Percentiles rank a stretch among this genome's conserved stretches.
These are phyloP conservation scores for Stylophora pistillata DNA, from an alignment of 64 coral and sea anemone species.

Conservation along the genomic window DNA sequence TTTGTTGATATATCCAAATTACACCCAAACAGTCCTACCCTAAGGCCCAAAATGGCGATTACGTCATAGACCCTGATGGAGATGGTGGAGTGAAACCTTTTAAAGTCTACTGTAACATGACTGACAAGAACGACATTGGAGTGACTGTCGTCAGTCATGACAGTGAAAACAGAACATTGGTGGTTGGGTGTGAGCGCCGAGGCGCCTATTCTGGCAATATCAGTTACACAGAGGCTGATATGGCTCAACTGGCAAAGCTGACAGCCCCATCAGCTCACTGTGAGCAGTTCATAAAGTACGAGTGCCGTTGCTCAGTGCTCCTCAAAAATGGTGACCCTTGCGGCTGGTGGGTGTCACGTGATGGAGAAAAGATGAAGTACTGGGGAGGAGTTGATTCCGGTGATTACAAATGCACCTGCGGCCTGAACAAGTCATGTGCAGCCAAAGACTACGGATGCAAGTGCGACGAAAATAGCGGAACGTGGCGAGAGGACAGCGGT, in stretches of 20 bases:
- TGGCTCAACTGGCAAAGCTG: slow-evolving; percentile 8
- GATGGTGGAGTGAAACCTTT: too few relatives aligned
- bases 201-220: slow-evolving; percentile 7
- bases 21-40: too few relatives aligned
- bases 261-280: slow-evolving; percentile 2
- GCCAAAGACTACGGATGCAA: background rate
- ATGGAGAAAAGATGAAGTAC: background rate
- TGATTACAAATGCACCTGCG: slow-evolving; percentile 30
- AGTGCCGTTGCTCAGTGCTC: background rate
- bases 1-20: too few relatives aligned
- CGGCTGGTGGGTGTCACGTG: slow-evolving; percentile 48
- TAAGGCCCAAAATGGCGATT: too few relatives aligned
- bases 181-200: background rate
- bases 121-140: slow-evolving; percentile 2
- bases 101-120: too few relatives aligned
- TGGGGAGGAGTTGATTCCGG: slow-evolving; percentile 11
- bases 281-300: slow-evolving; percentile 57
- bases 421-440: background rate
- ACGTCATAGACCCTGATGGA: too few relatives aligned
- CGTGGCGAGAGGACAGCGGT: slow-evolving; percentile 19
- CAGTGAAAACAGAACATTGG: slow-evolving; percentile 31
- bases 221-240: slow-evolving; percentile 6
- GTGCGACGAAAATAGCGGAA: background rate
- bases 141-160: slow-evolving; percentile 58
- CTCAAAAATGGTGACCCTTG: background rate